Conservation (phyloP, 2,888 invertebrate genomes). For the Epinotia nisella region DNA sequence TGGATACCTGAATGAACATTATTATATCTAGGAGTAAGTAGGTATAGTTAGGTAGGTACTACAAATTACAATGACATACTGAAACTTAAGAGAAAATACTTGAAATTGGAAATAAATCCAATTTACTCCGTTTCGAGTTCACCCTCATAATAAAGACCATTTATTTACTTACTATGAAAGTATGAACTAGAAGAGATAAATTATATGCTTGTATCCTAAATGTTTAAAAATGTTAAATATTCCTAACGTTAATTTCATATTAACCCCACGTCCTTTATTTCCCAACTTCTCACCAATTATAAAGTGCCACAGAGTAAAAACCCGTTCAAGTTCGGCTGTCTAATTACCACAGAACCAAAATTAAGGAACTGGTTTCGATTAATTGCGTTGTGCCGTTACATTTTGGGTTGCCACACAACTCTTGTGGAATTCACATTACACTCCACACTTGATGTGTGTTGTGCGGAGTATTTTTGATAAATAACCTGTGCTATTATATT, state of each 20-base stretch:
- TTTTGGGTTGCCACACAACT: conserved; percentile 9
- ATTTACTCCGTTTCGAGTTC: too few relatives aligned
- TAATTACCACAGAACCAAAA: conserved; percentile 63
- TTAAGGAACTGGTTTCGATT: conserved; percentile 50
- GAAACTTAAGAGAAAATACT: not conserved
- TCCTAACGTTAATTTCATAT: not conserved
- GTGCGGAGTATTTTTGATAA: conserved; percentile 1
- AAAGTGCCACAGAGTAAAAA: conserved; percentile 46
- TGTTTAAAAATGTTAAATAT: not conserved
- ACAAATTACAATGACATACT: too few relatives aligned
- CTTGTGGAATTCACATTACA: conserved; percentile 10
- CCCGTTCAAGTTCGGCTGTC: conserved; percentile 51
- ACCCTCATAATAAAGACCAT: too few relatives aligned
- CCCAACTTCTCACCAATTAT: conserved; percentile 22
- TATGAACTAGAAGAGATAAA: too few relatives aligned
- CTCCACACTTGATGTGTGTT: not conserved
- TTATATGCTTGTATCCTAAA: too few relatives aligned
- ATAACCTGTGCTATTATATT: not conserved
- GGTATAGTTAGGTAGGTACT: too few relatives aligned
- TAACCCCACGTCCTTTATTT: not conserved
- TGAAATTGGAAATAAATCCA: not conserved
- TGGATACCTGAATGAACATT: too few relatives aligned
- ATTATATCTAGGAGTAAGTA: too few relatives aligned
- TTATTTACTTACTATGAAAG: too few relatives aligned
- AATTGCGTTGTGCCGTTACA: conserved; percentile 35